Evolutionary conservation across 2,888 invertebrate species (phyloP).

Genomic region (Dermolepida albohirtum): DNA sequence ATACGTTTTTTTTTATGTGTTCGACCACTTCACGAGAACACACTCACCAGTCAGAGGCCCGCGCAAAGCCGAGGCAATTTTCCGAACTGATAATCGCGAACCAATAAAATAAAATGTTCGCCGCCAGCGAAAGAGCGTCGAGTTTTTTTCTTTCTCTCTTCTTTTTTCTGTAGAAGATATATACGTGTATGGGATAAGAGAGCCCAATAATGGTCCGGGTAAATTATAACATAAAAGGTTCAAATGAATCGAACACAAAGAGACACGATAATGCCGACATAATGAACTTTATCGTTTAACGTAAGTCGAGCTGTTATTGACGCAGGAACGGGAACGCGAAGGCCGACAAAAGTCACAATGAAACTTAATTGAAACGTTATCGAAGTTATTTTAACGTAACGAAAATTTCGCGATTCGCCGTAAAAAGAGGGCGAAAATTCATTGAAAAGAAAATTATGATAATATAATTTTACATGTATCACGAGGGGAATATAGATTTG

Average conservation of each 20-base stretch:
- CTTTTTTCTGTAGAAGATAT: too few species aligned
- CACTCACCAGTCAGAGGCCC: too few species aligned
- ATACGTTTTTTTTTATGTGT: too few species aligned
- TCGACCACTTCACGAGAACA: too few species aligned
- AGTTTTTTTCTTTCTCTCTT: neutral
- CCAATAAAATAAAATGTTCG: slow-evolving; percentile 10
- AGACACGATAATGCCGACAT: slow-evolving; percentile 1
- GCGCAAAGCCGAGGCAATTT: too few species aligned
- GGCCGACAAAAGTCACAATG: slow-evolving; percentile 4
- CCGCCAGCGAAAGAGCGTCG: neutral
- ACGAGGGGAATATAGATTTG: too few species aligned
- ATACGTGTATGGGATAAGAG: slow-evolving; percentile 7
- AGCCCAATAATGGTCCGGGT: slow-evolving; percentile 13
- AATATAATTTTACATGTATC: too few species aligned
- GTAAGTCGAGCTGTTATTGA: slow-evolving; percentile 9
- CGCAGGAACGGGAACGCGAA: neutral
- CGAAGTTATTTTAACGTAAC: slow-evolving; percentile 11
- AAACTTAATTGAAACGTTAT: slow-evolving; percentile 16
- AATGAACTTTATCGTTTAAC: slow-evolving; percentile 23
- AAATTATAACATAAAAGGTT: slow-evolving; percentile 29
- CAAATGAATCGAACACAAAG: slow-evolving; percentile 21
- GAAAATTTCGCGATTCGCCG: neutral
- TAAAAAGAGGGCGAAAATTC: too few species aligned
- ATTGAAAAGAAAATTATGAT: too few species aligned
- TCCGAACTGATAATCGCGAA: slow-evolving; percentile 12